phyloP scores from a whole-genome alignment of 2,888 invertebrate species.

The Meteorus colon region DNA sequence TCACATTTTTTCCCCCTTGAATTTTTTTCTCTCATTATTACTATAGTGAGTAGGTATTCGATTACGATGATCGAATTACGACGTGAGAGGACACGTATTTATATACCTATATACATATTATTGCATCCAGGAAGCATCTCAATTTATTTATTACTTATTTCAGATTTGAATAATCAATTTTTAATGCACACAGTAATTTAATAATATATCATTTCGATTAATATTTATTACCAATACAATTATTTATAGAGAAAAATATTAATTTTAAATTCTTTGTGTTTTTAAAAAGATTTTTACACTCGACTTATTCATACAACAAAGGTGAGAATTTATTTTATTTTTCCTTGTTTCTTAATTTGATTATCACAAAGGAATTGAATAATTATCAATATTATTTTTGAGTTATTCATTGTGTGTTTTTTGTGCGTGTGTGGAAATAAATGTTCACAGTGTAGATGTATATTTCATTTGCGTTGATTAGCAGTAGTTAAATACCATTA shows the following conservation, averaged over 20 bases:
- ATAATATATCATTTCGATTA: neutral
- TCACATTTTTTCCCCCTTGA: neutral
- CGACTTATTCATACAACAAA: neutral
- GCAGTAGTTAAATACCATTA: conserved; percentile 22
- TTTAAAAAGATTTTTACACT: neutral
- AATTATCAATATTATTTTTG: neutral
- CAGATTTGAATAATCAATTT: neutral
- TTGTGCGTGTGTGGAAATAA: neutral
- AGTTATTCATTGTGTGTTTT: neutral
- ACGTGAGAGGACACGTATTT: conserved; percentile 26
- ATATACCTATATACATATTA: neutral
- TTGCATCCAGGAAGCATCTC: neutral
- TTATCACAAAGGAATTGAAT: neutral
- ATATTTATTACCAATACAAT: no score
- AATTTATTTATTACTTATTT: neutral
- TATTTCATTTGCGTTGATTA: conserved; percentile 8
- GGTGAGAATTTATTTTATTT: no score
- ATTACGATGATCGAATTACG: conserved; percentile 52
- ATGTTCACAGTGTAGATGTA: neutral
- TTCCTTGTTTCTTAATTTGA: neutral
- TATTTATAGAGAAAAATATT: neutral
- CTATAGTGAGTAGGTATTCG: conserved; percentile 43
- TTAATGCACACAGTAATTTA: neutral
- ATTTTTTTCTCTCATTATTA: neutral
- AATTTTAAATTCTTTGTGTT: neutral